These are phyloP conservation scores for Pyrochroa serraticornis DNA, from an alignment of 2,888 invertebrate genomes.

Conservation along the genomic window DNA sequence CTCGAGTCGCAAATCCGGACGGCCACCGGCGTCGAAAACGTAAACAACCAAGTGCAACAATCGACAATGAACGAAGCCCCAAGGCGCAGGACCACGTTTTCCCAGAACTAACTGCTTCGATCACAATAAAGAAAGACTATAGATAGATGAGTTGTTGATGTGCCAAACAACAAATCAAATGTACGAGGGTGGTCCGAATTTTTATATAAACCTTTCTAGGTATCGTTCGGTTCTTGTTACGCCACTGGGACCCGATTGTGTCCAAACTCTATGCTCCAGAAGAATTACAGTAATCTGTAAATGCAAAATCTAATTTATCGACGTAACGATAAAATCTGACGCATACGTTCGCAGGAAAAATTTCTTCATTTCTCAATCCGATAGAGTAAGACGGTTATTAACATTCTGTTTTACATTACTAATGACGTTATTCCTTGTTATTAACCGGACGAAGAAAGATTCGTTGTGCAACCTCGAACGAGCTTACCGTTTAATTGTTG, in stretches of 20 bases:
- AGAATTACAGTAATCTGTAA: slow-evolving; percentile 15
- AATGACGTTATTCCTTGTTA: slow-evolving; percentile 11
- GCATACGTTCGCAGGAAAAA: slow-evolving; percentile 27
- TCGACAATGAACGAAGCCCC: too few species aligned
- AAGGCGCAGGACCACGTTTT: too few species aligned
- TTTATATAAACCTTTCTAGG: too few species aligned
- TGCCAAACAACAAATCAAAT: too few species aligned
- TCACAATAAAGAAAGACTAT: too few species aligned
- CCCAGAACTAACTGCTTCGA: too few species aligned
- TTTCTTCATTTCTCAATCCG: slow-evolving; percentile 39
- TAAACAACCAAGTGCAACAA: too few species aligned
- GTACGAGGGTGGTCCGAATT: too few species aligned
- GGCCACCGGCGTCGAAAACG: too few species aligned
- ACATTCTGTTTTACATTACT: slow-evolving; percentile 28
- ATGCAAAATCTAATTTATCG: slow-evolving; percentile 24
- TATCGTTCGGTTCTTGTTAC: background rate
- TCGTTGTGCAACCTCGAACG: background rate
- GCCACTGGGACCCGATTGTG: slow-evolving; percentile 6
- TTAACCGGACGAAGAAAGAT: background rate
- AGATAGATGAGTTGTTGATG: too few species aligned
- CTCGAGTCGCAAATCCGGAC: too few species aligned
- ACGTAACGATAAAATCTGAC: slow-evolving; percentile 20
- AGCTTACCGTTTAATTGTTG: background rate
- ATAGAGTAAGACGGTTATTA: slow-evolving; percentile 37
- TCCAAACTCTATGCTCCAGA: background rate